Percentiles rank a stretch among this genome's conserved stretches.
phyloP scores from a whole-genome alignment of 2,797 vertebrate genomes.

The Chelon labrosus region DNA sequence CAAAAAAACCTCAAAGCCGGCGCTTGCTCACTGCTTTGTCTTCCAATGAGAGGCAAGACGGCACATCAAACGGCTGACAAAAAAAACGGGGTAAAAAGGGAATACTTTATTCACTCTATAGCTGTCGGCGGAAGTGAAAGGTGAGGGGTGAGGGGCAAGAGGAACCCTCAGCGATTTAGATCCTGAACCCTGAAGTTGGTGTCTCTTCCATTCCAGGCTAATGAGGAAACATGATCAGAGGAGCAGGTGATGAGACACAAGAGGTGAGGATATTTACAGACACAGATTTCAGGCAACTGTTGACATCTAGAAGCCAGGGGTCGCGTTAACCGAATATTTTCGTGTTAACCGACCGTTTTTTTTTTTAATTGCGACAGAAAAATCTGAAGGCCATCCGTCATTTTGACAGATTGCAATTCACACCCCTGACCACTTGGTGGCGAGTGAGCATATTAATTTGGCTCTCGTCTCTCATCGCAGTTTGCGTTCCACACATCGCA shows the following conservation, averaged over 20 bases:
- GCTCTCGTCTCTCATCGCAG: too few species aligned
- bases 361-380: too few species aligned
- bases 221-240: conserved; percentile 53
- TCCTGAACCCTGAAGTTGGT: conserved; percentile 38
- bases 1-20: conserved; percentile 64
- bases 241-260: conserved; percentile 25
- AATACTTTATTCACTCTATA: conserved; percentile 64
- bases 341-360: too few species aligned
- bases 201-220: conserved; percentile 20
- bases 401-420: too few species aligned
- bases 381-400: too few species aligned
- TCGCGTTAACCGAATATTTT: too few species aligned
- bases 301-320: too few species aligned
- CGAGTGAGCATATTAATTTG: too few species aligned
- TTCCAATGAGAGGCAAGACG: conserved; percentile 55
- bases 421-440: too few species aligned
- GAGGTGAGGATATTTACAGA: conserved; percentile 30
- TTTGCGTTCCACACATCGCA: too few species aligned
- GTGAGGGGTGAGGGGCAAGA: conserved; percentile 34
- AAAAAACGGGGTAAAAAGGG: conserved; percentile 65
- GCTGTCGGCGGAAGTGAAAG: conserved; percentile 46
- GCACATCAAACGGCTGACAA: conserved; percentile 71
- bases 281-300: neutral
- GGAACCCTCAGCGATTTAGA: conserved; percentile 38
- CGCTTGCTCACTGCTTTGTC: conserved; percentile 58